Evolutionary conservation across 2,888 invertebrate genomes (phyloP).

Genomic region (Corbicula japonica): DNA sequence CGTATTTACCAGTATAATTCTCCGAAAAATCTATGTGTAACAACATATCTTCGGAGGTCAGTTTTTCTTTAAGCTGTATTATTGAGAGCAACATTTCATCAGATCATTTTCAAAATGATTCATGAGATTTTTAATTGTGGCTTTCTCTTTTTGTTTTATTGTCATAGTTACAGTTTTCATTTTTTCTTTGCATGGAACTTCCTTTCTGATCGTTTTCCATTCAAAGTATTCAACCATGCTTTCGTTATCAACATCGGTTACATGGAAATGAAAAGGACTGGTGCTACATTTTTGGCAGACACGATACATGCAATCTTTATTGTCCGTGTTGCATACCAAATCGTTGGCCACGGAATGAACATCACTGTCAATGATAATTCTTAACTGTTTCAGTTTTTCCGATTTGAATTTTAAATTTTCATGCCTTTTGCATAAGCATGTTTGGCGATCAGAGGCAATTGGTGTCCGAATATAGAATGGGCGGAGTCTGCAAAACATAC

Average conservation of each 20-base stretch:
- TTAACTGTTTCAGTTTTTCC: slow-evolving; percentile 30
- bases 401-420: slow-evolving; percentile 50
- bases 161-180: slow-evolving; percentile 27
- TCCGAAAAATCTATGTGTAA: too few species aligned
- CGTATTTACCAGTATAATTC: too few species aligned
- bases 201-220: slow-evolving; percentile 28
- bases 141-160: slow-evolving; percentile 30
- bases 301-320: slow-evolving; percentile 48
- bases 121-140: slow-evolving; percentile 26
- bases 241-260: slow-evolving; percentile 7
- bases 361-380: slow-evolving; percentile 11
- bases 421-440: slow-evolving; percentile 60
- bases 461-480: slow-evolving; percentile 61
- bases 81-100: too few species aligned
- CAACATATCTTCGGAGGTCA: too few species aligned
- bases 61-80: too few species aligned
- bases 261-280: not conserved
- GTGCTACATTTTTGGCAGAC: slow-evolving; percentile 30
- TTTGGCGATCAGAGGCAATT: slow-evolving; percentile 56
- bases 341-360: slow-evolving; percentile 13
- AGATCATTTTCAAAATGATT: too few species aligned
- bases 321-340: slow-evolving; percentile 26
- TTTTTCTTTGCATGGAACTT: slow-evolving; percentile 11
- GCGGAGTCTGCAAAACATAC: slow-evolving; percentile 53
- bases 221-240: slow-evolving; percentile 29